Conservation (phyloP, 2,888 invertebrate genomes). For the Phortica magna region DNA sequence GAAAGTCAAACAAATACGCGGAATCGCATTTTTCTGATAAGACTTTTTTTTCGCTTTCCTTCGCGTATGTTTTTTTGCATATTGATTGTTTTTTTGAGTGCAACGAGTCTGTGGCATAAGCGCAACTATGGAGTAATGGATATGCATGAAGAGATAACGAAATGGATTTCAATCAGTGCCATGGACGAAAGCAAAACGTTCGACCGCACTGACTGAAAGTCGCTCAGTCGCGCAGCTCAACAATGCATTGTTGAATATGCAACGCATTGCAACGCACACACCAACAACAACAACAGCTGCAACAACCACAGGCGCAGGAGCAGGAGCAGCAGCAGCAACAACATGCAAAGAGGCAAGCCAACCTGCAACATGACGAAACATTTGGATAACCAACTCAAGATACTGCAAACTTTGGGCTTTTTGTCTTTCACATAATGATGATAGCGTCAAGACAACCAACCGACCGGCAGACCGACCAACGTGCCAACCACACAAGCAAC, state of each 20-base stretch:
- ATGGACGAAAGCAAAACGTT: slow-evolving; percentile 36
- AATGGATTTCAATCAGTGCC: slow-evolving; percentile 6
- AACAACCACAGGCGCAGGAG: slow-evolving; percentile 12
- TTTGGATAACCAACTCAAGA: slow-evolving; percentile 69
- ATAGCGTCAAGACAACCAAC: slow-evolving; percentile 18
- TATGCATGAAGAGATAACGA: slow-evolving; percentile 59
- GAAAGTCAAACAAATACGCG: slow-evolving; percentile 6
- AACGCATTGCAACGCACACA: not conserved
- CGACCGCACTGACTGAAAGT: slow-evolving; percentile 45
- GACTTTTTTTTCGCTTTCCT: not conserved
- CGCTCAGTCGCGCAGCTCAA: too few relatives aligned
- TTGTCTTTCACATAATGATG: slow-evolving; percentile 35
- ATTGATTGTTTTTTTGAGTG: not conserved
- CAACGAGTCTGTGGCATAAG: not conserved
- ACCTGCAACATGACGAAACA: slow-evolving; percentile 53
- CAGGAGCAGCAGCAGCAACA: slow-evolving; percentile 26
- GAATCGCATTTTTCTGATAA: slow-evolving; percentile 16
- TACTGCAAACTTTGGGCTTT: slow-evolving; percentile 46
- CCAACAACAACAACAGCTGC: not conserved
- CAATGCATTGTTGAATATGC: slow-evolving; percentile 2
- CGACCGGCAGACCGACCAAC: slow-evolving; percentile 14
- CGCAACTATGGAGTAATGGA: slow-evolving; percentile 38
- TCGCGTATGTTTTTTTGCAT: not conserved
- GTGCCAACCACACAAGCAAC: not conserved
- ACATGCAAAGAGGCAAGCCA: not conserved